A percentile compares a stretch with the other conserved stretches of the same genome.
Evolutionary conservation across 2,888 invertebrate genomes (phyloP).

Genomic region (Chamaedrilus cognettii): DNA sequence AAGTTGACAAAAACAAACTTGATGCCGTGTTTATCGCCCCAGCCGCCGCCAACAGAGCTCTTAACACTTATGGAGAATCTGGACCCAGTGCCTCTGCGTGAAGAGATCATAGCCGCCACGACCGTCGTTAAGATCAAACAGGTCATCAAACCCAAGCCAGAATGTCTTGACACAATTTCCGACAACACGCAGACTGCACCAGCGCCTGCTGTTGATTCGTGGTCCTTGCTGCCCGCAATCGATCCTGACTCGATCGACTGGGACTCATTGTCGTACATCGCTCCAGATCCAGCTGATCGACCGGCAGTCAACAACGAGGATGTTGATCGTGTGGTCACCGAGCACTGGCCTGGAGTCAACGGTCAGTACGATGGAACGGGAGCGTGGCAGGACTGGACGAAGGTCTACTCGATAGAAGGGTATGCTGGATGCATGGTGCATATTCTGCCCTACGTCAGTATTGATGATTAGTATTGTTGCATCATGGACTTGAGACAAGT

Average conservation of each 20-base stretch:
- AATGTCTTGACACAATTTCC: neutral
- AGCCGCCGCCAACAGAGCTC: neutral
- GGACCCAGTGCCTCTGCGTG: constrained; percentile 12
- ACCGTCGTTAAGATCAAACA: neutral
- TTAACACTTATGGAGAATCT: constrained; percentile 11
- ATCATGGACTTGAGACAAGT: too few relatives aligned
- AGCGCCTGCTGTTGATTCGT: constrained; percentile 55
- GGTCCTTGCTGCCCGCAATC: constrained; percentile 70
- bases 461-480: constrained; percentile 73
- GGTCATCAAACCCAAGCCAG: neutral
- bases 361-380: constrained; percentile 62
- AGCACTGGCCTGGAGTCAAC: constrained; percentile 61
- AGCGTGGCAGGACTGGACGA: constrained; percentile 89
- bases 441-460: constrained; percentile 95
- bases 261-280: constrained; percentile 39
- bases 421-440: constrained; percentile 79
- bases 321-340: constrained; percentile 53
- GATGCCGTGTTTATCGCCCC: too few relatives aligned
- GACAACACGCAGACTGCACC: neutral
- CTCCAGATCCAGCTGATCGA: constrained; percentile 4
- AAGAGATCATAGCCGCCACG: constrained; percentile 4
- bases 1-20: too few relatives aligned
- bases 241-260: constrained; percentile 65
- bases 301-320: constrained; percentile 20
- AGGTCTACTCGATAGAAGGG: constrained; percentile 75